Base-by-base conservation (phyloP, 92 coral and sea anemone genomes). In the Pocillopora grandis region DNA sequence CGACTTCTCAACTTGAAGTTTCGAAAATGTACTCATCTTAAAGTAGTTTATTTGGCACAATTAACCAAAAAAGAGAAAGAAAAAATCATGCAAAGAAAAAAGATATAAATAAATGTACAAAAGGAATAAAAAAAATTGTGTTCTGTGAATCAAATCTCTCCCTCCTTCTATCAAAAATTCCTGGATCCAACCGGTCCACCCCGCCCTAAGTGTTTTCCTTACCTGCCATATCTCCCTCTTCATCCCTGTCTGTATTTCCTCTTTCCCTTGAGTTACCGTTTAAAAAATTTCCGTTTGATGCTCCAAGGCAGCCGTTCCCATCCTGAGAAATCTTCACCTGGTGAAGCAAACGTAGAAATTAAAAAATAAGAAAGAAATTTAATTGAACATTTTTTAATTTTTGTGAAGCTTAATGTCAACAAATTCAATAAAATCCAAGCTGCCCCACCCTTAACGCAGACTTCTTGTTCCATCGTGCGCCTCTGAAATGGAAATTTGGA, bases 401-500 rank as follows among this genome's bases (percentile, higher is more conserved):
- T 35, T 31, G 6, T 66, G 12, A 11, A 66, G 72, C 62, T 59
- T 7, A 5, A 6, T 59, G 8, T 42, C 18, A 21, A 33, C 33
- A 27, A 23, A 69, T 10, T 1, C 31, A 33, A 58, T 76, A 18
- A 7, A 13, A 64, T 12, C 20, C 12, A 59, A 17, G 21, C 31
- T 20, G 36, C 56, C 88, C 86, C 79, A 93, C 98, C 85, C 95
- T 82, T 66, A 92, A 66, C 3, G 98, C 98, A 19, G 93, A 92
- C 84, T 92, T 91, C 80, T 91, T 93, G 94, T 90, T 89, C 85
- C 92, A 91, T 66, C 93, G 64, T 52, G 84, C 97, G 27, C 92
- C 93, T 77, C 98, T 92, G 57, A 27, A 83, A 74, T 27, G 62
- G 48, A 69, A 18, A 23, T 20, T 69, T 8, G 13, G 65, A 23